Percentiles rank a stretch among this genome's conserved stretches.
These are phyloP conservation scores for Macrochelys suwanniensis DNA, from an alignment of 2,797 vertebrate genomes.

Conservation along the genomic window DNA sequence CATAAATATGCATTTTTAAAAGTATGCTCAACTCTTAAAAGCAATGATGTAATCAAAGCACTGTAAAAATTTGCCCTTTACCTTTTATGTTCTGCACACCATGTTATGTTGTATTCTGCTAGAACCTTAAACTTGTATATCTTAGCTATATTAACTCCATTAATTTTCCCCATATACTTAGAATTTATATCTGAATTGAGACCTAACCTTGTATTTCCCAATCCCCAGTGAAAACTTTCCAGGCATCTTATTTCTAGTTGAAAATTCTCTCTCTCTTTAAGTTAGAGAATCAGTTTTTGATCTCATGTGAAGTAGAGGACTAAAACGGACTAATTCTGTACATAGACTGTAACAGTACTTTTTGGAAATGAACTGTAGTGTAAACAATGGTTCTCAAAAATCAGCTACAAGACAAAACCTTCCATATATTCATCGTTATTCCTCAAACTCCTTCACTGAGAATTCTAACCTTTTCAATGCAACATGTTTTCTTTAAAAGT, in stretches of 20 bases:
- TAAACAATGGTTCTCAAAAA: conserved; percentile 68
- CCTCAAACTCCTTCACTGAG: conserved; percentile 65
- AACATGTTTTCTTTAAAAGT: conserved; percentile 76
- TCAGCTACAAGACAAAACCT: conserved; percentile 39
- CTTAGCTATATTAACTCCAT: neutral
- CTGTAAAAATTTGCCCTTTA: neutral
- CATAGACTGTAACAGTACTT: conserved; percentile 49
- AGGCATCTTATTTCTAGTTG: neutral
- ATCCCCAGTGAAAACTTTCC: neutral
- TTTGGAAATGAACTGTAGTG: conserved; percentile 55
- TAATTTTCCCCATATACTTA: neutral
- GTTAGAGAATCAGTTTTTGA: neutral
- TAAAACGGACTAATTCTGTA: conserved; percentile 10
- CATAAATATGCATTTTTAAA: neutral
- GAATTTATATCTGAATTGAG: neutral
- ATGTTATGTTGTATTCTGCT: neutral
- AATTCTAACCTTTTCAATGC: conserved; percentile 82
- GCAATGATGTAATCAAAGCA: neutral
- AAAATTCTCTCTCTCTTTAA: neutral
- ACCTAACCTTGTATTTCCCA: neutral
- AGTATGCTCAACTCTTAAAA: neutral
- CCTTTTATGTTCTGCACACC: neutral
- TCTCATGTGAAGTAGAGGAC: conserved; percentile 14
- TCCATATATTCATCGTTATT: conserved; percentile 62
- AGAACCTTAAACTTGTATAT: neutral